A percentile compares a stretch with the other conserved stretches of the same genome.
Conservation (phyloP, 2,888 invertebrate species). For the Platycnemis pennipes region DNA sequence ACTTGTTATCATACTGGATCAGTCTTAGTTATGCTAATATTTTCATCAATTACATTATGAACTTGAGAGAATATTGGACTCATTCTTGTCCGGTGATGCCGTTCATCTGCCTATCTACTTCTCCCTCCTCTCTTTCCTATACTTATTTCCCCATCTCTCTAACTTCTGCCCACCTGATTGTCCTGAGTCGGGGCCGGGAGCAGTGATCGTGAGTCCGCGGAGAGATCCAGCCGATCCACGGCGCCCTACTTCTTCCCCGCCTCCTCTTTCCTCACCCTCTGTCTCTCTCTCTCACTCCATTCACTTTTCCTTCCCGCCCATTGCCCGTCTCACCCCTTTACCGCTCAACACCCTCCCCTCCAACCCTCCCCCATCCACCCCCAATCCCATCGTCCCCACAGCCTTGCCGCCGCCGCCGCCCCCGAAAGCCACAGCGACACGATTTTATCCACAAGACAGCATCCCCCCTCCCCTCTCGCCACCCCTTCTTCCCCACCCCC, state of each 20-base stretch:
- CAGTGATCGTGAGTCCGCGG: neutral
- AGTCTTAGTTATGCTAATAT: too few species aligned
- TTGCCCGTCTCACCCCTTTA: neutral
- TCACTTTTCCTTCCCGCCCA: neutral
- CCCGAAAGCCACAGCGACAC: constrained; percentile 30
- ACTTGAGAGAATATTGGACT: too few species aligned
- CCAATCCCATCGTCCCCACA: neutral
- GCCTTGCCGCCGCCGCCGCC: neutral
- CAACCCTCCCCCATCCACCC: neutral
- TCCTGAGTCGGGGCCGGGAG: neutral
- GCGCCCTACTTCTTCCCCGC: neutral
- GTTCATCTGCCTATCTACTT: neutral
- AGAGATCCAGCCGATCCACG: neutral
- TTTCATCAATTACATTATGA: too few species aligned
- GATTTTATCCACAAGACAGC: neutral
- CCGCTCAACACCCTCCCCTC: neutral
- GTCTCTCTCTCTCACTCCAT: neutral
- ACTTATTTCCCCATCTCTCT: too few species aligned
- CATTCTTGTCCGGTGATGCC: neutral
- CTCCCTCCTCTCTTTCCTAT: neutral
- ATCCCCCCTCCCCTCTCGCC: neutral
- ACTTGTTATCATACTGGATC: too few species aligned
- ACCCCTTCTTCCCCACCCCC: neutral
- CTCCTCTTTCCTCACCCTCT: neutral
- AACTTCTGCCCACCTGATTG: neutral